Evolutionary conservation across 2,888 invertebrate genomes (phyloP).

Genomic region (Ectemnius cavifrons): DNA sequence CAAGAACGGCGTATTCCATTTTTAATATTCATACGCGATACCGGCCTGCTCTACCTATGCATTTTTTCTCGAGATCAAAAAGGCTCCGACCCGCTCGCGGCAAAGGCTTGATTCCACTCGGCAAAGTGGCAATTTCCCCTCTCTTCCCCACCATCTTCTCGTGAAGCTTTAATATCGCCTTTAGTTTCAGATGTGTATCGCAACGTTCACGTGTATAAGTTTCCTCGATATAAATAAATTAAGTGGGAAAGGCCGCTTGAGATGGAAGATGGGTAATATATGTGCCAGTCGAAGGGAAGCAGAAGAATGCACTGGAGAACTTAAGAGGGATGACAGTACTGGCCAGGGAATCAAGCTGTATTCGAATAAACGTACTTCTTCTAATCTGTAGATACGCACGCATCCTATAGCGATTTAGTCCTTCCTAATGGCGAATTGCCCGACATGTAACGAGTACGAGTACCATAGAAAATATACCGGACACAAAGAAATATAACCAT

Average conservation of each 20-base stretch:
- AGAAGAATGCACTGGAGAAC: neutral
- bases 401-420: conserved; percentile 5
- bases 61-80: conserved; percentile 3
- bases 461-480: neutral
- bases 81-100: neutral
- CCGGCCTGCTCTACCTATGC: neutral
- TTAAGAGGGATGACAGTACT: neutral
- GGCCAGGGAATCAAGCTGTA: neutral
- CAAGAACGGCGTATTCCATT: neutral
- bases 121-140: conserved; percentile 3
- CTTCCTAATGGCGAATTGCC: conserved; percentile 1
- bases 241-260: neutral
- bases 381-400: neutral
- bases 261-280: conserved; percentile 14
- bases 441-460: conserved; percentile 15
- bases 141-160: neutral
- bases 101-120: neutral
- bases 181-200: conserved; percentile 5
- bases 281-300: neutral
- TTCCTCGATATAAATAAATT: neutral
- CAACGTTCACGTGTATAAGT: neutral
- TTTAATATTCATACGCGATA: conserved; percentile 2
- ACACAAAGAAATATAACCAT: conserved; percentile 24
- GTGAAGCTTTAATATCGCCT: neutral
- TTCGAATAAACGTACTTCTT: neutral